A percentile compares a stretch with the other conserved stretches of the same genome.
phyloP scores from a whole-genome alignment of 1,140 invertebrate genomes.

The Drosophila kikkawai region DNA sequence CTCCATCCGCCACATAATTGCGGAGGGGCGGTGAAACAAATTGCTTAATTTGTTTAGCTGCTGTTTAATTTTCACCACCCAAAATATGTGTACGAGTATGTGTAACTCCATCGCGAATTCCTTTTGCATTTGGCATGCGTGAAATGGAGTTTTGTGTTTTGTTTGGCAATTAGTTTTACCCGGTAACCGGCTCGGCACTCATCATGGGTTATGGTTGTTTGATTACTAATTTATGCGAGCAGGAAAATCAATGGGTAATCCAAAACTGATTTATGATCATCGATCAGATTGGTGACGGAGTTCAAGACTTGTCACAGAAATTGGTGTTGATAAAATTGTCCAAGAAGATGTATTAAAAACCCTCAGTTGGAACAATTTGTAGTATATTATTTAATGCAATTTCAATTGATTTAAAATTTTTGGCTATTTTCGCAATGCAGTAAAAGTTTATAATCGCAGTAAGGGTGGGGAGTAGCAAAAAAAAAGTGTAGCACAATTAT shows the following conservation, averaged over 20 bases:
- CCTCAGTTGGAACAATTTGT: not conserved
- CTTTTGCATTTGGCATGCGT: slow-evolving; percentile 2
- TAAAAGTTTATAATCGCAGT: too few species aligned
- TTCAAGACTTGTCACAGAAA: not conserved
- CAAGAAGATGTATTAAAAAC: not conserved
- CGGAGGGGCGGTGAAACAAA: slow-evolving; percentile 36
- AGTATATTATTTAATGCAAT: too few species aligned
- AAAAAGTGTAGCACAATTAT: too few species aligned
- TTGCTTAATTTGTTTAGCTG: slow-evolving; percentile 56
- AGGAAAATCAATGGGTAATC: slow-evolving; percentile 16
- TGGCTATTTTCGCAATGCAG: too few species aligned
- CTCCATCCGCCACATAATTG: slow-evolving; percentile 31
- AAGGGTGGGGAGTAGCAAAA: too few species aligned
- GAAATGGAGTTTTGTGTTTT: slow-evolving; percentile 3
- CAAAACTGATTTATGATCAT: slow-evolving; percentile 1
- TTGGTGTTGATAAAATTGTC: too few species aligned
- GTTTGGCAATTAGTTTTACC: slow-evolving; percentile 33
- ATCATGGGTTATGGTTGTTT: not conserved
- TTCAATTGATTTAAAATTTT: too few species aligned
- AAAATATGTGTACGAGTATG: not conserved
- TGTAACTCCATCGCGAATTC: not conserved
- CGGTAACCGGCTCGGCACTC: slow-evolving; percentile 7
- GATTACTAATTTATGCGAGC: slow-evolving; percentile 6
- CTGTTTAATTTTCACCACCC: slow-evolving; percentile 41
- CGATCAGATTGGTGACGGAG: not conserved